Conservation (phyloP, 1,140 invertebrate species). For the Apis florea region DNA sequence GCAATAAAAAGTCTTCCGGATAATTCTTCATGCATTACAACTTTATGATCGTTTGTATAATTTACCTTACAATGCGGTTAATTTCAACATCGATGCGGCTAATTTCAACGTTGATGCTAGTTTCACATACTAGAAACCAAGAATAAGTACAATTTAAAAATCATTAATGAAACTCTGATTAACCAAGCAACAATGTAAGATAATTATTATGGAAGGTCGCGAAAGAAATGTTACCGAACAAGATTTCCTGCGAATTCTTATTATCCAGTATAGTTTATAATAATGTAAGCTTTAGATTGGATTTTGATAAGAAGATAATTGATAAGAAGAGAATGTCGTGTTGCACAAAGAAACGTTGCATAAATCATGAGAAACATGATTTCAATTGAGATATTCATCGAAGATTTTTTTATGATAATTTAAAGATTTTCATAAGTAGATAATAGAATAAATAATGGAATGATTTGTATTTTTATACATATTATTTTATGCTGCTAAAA, state of each 20-base stretch:
- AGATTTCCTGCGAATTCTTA: constrained; percentile 38
- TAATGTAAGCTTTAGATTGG: constrained; percentile 39
- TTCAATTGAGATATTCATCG: constrained; percentile 5
- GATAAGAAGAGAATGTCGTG: constrained; percentile 22
- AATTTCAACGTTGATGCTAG: neutral
- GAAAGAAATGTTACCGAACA: constrained; percentile 3
- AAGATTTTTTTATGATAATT: neutral
- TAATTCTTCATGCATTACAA: neutral
- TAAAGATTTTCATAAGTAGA: no score
- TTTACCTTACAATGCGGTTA: neutral
- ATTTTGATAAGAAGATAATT: constrained; percentile 14
- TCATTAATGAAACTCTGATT: constrained; percentile 20
- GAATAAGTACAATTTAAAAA: neutral
- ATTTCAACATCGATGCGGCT: neutral
- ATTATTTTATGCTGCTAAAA: no score
- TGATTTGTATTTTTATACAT: no score
- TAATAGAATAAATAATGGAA: no score
- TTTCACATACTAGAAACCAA: neutral
- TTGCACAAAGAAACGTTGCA: constrained; percentile 34
- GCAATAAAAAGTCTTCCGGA: neutral
- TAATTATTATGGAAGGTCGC: constrained; percentile 16
- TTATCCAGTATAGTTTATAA: constrained; percentile 29
- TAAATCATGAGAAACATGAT: neutral
- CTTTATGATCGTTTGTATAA: neutral
- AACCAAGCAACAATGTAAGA: constrained; percentile 10